Conservation (phyloP, 2,888 invertebrate genomes). For the Choristoneura rosaceana region DNA sequence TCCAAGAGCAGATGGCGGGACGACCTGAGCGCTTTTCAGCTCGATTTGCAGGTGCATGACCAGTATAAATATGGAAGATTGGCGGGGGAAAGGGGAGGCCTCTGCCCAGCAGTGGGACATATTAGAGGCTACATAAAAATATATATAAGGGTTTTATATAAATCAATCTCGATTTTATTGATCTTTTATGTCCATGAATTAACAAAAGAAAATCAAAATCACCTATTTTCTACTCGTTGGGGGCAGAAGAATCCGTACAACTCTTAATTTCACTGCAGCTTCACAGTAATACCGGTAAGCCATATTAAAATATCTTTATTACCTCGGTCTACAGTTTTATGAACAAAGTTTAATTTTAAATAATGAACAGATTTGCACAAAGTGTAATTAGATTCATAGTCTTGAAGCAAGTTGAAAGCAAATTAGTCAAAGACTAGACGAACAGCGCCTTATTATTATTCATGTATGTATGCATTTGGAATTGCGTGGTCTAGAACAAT, state of each 20-base stretch:
- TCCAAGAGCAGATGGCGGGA: too few species aligned
- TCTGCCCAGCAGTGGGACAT: too few species aligned
- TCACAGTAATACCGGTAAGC: neutral
- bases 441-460: conserved; percentile 31
- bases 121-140: too few species aligned
- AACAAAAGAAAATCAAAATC: neutral
- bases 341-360: conserved; percentile 5
- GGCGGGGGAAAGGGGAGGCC: too few species aligned
- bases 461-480: conserved; percentile 34
- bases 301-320: neutral
- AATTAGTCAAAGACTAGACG: conserved; percentile 34
- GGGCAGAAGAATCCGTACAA: neutral
- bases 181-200: too few species aligned
- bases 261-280: neutral
- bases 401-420: conserved; percentile 25
- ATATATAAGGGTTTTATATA: too few species aligned
- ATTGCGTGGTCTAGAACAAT: conserved; percentile 23
- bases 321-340: neutral
- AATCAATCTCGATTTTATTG: too few species aligned
- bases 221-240: neutral
- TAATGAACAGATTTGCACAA: neutral
- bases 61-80: too few species aligned
- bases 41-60: too few species aligned
- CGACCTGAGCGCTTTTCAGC: too few species aligned
- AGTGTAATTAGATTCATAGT: conserved; percentile 27